phyloP scores from a whole-genome alignment of 2,888 invertebrate species.

The Zootermopsis nevadensis region DNA sequence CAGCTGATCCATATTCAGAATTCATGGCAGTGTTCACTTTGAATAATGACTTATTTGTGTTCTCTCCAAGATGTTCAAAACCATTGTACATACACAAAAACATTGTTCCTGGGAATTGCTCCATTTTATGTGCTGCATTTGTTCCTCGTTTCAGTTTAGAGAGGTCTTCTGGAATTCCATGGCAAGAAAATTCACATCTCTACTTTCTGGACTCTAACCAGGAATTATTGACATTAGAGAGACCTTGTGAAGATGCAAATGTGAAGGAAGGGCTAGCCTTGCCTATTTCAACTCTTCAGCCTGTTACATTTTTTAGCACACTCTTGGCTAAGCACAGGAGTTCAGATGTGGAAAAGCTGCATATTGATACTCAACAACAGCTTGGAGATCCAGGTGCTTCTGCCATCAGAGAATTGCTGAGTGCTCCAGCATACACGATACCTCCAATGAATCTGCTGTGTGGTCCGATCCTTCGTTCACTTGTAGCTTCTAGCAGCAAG shows the following conservation, averaged over 20 bases:
- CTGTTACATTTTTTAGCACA: conserved; percentile 65
- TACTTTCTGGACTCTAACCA: conserved; percentile 72
- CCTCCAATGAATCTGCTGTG: conserved; percentile 62
- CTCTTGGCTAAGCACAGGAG: conserved; percentile 62
- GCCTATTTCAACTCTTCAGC: conserved; percentile 60
- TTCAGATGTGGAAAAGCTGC: conserved; percentile 56
- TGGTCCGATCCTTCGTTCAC: conserved; percentile 60
- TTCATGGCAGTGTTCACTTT: conserved; percentile 76
- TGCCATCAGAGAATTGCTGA: conserved; percentile 62
- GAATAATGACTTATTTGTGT: conserved; percentile 73
- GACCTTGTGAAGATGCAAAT: conserved; percentile 62
- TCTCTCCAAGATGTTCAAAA: conserved; percentile 69
- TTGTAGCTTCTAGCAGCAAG: conserved; percentile 52
- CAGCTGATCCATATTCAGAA: conserved; percentile 72
- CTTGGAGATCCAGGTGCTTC: conserved; percentile 62
- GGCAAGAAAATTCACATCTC: conserved; percentile 72
- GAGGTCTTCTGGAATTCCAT: conserved; percentile 63
- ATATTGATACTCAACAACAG: conserved; percentile 59
- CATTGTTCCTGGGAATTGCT: conserved; percentile 55
- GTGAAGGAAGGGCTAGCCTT: conserved; percentile 57
- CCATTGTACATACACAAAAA: conserved; percentile 66
- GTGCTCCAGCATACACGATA: conserved; percentile 62
- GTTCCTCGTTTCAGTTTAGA: conserved; percentile 65
- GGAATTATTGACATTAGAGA: conserved; percentile 66
- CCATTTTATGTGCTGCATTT: conserved; percentile 66